These are phyloP conservation scores for Belonocnema kinseyi DNA, from an alignment of 1,140 invertebrate species.

Conservation along the genomic window DNA sequence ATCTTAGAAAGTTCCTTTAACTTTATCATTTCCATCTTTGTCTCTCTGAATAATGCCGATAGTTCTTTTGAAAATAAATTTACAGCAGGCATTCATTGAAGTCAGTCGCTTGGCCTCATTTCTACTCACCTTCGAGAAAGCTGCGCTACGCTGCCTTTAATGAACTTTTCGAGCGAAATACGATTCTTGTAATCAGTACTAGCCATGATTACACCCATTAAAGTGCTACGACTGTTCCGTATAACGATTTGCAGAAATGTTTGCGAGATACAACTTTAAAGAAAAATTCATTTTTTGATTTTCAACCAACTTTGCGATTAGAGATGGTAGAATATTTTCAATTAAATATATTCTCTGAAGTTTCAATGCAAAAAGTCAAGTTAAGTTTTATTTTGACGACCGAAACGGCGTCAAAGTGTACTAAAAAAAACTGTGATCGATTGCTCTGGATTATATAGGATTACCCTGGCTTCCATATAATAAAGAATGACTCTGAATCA, in stretches of 20 bases:
- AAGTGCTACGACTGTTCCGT: conserved; percentile 4
- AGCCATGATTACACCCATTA: conserved; percentile 31
- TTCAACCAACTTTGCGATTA: neutral
- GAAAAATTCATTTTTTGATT: neutral
- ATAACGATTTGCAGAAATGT: conserved; percentile 25
- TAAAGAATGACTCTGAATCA: no score
- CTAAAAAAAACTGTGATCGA: no score
- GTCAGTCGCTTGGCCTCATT: conserved; percentile 14
- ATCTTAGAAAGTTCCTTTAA: neutral
- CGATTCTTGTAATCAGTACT: conserved; percentile 27
- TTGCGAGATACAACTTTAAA: neutral
- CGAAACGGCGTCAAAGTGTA: no score
- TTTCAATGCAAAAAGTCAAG: no score
- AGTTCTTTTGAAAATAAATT: conserved; percentile 21
- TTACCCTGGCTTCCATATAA: no score
- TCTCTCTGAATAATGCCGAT: conserved; percentile 10
- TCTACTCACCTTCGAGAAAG: conserved; percentile 28
- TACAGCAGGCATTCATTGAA: conserved; percentile 24
- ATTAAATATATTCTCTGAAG: no score
- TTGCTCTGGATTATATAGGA: no score
- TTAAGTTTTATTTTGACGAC: no score
- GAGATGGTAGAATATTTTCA: no score
- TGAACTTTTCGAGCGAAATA: conserved; percentile 29
- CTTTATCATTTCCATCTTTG: neutral
- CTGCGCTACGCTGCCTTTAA: conserved; percentile 22